Base-by-base conservation (phyloP, 1,140 invertebrate genomes). In the Platorchestia sp. region DNA sequence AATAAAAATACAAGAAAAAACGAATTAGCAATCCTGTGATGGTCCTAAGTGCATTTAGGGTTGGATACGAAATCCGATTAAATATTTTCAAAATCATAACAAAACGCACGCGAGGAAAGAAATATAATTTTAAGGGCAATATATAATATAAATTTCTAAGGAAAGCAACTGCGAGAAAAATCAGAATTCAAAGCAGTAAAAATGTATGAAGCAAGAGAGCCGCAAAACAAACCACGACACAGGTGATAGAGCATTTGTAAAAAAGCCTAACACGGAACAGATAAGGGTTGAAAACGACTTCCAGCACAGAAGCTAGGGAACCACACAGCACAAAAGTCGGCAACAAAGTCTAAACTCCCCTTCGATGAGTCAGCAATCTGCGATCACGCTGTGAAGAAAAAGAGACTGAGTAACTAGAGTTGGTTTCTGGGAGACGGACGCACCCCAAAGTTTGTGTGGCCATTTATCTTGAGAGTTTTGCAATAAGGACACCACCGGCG, bases 381-480 rank as follows among this genome's bases (percentile, higher is more conserved):
- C 27, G 87, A 89, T 89, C 87, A 42, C n/a, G 40, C n/a, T 51
- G 7, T 75, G 10, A 36, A 75, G 36, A 75, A 75, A 75, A 75
- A 5, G 27, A 43, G 14, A 89, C 87, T 16, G 27, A 89, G 87
- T 16, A 89, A 41, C 87, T 42, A 7, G 1, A 89, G 87, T 89
- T 44, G 36, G 87, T 89, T 89, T 89, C 41, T 89, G 10, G 14
- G 41, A 42, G 43, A 44, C 87, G 87, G 87, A 42, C 87, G 41
- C 87, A 27, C 41, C 87, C n/a, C 41, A 44, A 41, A 89, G 87
- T 89, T 89, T 89, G 41, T 86, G 36, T 41, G n/a, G 87, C 42
- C 87, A 89, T 89, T 89, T 89, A 89, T 89, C 87, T 89, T 44
- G 43, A 44, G 43, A 89, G 87, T 89, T 89, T 89, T 89, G 87